Evolutionary conservation across 2,113 vertebrate species (phyloP).

Genomic region (Daubentonia madagascariensis): DNA sequence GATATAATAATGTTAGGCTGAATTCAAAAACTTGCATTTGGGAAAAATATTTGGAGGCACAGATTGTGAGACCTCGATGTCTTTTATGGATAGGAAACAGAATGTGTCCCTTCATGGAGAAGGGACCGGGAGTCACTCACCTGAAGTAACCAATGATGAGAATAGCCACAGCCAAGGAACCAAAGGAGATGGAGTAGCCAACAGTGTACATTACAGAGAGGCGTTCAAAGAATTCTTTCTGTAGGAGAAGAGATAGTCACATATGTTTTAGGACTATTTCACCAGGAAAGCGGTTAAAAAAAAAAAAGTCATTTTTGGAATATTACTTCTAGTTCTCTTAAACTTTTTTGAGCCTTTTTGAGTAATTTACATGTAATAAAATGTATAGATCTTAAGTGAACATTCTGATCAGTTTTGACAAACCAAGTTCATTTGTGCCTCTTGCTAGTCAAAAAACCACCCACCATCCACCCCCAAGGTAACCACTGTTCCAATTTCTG

Average conservation of each 20-base stretch:
- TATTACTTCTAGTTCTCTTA: not conserved
- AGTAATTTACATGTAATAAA: constrained; percentile 12
- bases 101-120: not conserved
- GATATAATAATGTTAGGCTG: not conserved
- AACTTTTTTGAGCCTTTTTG: not conserved
- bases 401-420: constrained; percentile 4
- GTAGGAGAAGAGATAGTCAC: constrained; percentile 52
- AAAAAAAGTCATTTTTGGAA: not conserved
- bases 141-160: constrained; percentile 92
- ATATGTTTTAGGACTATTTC: not conserved
- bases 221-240: constrained; percentile 91
- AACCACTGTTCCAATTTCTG: not conserved
- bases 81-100: not conserved
- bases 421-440: not conserved
- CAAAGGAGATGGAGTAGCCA: constrained; percentile 92
- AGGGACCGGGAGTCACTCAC: constrained; percentile 72
- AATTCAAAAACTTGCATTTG: not conserved
- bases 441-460: not conserved
- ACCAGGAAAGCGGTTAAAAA: not conserved
- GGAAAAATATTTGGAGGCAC: not conserved
- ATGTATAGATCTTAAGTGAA: not conserved
- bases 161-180: constrained; percentile 89
- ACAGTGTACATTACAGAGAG: constrained; percentile 91
- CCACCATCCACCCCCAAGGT: not conserved
- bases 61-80: not conserved